These are phyloP conservation scores for Platichthys stellatus DNA, from an alignment of 2,113 vertebrate genomes.

Conservation along the genomic window DNA sequence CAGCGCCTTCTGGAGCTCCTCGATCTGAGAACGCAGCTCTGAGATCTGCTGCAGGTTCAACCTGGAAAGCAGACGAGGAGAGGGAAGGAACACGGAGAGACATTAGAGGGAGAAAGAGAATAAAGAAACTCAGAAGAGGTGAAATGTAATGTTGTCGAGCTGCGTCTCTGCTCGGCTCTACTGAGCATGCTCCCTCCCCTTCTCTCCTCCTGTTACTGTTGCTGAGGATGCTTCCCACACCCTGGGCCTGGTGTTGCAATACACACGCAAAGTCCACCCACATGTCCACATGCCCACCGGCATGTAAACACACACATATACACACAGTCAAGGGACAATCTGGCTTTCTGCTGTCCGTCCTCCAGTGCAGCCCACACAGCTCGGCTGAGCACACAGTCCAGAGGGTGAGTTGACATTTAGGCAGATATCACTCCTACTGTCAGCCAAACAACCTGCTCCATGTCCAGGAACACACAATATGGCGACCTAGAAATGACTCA, in stretches of 20 bases:
- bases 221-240: slow-evolving; percentile 75
- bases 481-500: slow-evolving; percentile 30
- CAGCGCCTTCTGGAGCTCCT: slow-evolving; percentile 87
- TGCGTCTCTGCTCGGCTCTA: slow-evolving; percentile 52
- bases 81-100: too few species aligned
- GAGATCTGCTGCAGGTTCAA: slow-evolving; percentile 88
- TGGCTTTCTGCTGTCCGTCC: slow-evolving; percentile 76
- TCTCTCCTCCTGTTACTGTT: slow-evolving; percentile 71
- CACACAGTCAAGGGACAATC: slow-evolving; percentile 72
- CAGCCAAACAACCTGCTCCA: slow-evolving; percentile 61
- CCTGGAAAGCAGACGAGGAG: slow-evolving; percentile 63
- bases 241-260: slow-evolving; percentile 73
- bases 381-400: slow-evolving; percentile 69
- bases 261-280: slow-evolving; percentile 66
- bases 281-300: slow-evolving; percentile 75
- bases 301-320: slow-evolving; percentile 61
- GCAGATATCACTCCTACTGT: slow-evolving; percentile 67
- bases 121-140: not conserved
- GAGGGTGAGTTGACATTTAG: slow-evolving; percentile 80
- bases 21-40: slow-evolving; percentile 86
- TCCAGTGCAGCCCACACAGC: slow-evolving; percentile 74
- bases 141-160: slow-evolving; percentile 16
- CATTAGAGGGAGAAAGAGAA: not conserved
- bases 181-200: slow-evolving; percentile 67
- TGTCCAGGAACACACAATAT: slow-evolving; percentile 68